These are phyloP conservation scores for Drosophila sulfurigaster DNA, from an alignment of 1,140 invertebrate genomes.

Conservation along the genomic window DNA sequence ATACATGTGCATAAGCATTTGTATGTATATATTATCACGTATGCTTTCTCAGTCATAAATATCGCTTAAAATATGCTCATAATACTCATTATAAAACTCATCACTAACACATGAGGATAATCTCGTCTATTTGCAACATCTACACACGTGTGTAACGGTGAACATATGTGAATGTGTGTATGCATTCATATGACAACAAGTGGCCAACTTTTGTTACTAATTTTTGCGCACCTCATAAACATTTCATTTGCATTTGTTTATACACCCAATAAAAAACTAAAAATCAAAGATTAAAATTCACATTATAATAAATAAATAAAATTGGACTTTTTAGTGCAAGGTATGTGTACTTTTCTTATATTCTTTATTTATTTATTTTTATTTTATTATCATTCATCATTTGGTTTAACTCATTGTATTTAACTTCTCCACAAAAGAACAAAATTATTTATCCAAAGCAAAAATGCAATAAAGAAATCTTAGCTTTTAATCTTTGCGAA, in stretches of 20 bases:
- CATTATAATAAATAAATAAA: slow-evolving; percentile 25
- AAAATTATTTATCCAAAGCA: neutral
- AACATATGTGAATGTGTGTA: slow-evolving; percentile 19
- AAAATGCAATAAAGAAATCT: neutral
- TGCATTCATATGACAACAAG: slow-evolving; percentile 17
- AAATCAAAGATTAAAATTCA: slow-evolving; percentile 31
- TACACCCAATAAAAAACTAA: slow-evolving; percentile 20
- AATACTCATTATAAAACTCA: slow-evolving; percentile 37
- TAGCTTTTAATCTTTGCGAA: neutral
- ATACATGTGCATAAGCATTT: neutral
- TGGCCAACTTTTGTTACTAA: slow-evolving; percentile 21
- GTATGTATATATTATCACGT: slow-evolving; percentile 11
- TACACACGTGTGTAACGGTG: slow-evolving; percentile 2
- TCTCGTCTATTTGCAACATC: neutral
- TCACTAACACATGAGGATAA: slow-evolving; percentile 22
- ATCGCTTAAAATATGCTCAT: slow-evolving; percentile 25
- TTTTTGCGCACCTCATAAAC: slow-evolving; percentile 40
- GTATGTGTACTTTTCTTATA: slow-evolving; percentile 79
- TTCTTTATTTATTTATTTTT: slow-evolving; percentile 45
- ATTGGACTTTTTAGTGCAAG: slow-evolving; percentile 79
- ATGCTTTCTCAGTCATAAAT: slow-evolving; percentile 12
- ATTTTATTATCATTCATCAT: neutral
- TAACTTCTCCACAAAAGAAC: too few relatives aligned
- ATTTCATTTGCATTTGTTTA: slow-evolving; percentile 45
- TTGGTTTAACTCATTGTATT: neutral